Evolutionary conservation across 2,888 invertebrate genomes (phyloP).

Genomic region (Aspidapion aeneum): DNA sequence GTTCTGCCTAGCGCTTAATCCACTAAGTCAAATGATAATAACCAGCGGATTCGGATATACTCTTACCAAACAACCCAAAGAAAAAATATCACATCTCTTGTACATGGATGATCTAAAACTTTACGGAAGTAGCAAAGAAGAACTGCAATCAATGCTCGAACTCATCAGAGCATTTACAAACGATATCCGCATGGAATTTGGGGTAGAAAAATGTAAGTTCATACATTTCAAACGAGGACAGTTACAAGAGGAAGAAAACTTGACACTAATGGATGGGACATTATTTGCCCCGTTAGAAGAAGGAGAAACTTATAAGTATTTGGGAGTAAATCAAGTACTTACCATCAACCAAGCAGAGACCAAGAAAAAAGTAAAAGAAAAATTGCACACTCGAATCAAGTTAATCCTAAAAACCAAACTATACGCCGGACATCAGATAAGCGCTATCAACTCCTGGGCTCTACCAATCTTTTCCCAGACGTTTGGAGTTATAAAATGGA

Average conservation of each 20-base stretch:
- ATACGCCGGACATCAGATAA: too few relatives aligned
- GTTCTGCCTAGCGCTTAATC: slow-evolving; percentile 1
- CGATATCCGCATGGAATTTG: slow-evolving; percentile 5
- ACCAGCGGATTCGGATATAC: slow-evolving; percentile 1
- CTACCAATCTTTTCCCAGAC: too few relatives aligned
- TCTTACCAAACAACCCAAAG: slow-evolving; percentile 1
- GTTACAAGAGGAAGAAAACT: too few relatives aligned
- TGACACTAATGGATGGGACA: too few relatives aligned
- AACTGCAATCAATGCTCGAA: not conserved
- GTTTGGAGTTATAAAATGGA: too few relatives aligned
- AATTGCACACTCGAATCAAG: not conserved
- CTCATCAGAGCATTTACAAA: not conserved
- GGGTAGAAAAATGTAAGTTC: not conserved
- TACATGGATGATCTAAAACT: slow-evolving; percentile 7
- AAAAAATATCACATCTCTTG: slow-evolving; percentile 1
- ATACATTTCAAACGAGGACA: not conserved
- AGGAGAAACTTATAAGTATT: slow-evolving; percentile 4
- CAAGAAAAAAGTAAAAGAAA: slow-evolving; percentile 4
- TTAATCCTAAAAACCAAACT: too few relatives aligned
- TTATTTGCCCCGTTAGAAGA: too few relatives aligned
- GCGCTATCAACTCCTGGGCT: too few relatives aligned
- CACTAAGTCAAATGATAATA: not conserved
- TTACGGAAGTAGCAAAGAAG: slow-evolving; percentile 2
- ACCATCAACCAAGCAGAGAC: not conserved
- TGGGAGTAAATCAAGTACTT: not conserved